Conservation (phyloP, 2,113 vertebrate genomes). For the Dipodomys ordii region DNA sequence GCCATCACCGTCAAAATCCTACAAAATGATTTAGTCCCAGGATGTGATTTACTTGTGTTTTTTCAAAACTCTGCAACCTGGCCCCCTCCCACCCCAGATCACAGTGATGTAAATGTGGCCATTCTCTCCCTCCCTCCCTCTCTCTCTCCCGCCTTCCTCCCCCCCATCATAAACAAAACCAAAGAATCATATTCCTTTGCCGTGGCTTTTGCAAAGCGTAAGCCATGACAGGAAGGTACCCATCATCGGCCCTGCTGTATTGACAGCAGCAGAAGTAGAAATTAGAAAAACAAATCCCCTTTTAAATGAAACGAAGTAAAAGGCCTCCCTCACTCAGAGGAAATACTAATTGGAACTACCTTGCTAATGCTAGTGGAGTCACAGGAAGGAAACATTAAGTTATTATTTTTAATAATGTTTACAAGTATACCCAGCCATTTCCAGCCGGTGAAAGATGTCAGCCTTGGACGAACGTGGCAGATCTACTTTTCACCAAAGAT, state of each 20-base stretch:
- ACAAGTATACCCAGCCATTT: slow-evolving; percentile 95
- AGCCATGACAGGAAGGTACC: slow-evolving; percentile 83
- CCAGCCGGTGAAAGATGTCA: slow-evolving; percentile 94
- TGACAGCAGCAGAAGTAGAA: slow-evolving; percentile 88
- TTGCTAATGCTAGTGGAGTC: slow-evolving; percentile 92
- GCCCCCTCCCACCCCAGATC: slow-evolving; percentile 20
- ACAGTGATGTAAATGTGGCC: slow-evolving; percentile 84
- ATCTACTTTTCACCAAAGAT: slow-evolving; percentile 93
- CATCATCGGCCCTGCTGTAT: slow-evolving; percentile 82
- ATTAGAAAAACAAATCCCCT: slow-evolving; percentile 90
- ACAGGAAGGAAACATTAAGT: slow-evolving; percentile 95
- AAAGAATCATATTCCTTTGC: slow-evolving; percentile 82
- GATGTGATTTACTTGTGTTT: slow-evolving; percentile 86
- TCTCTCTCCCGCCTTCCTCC: too few relatives aligned
- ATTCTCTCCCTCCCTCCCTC: too few relatives aligned
- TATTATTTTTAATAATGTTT: slow-evolving; percentile 99
- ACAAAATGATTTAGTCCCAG: slow-evolving; percentile 82
- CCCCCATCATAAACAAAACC: slow-evolving; percentile 84
- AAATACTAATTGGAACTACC: slow-evolving; percentile 94
- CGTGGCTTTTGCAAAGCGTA: slow-evolving; percentile 80
- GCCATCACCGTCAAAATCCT: slow-evolving; percentile 83
- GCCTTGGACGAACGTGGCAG: slow-evolving; percentile 93
- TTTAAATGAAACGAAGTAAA: slow-evolving; percentile 90
- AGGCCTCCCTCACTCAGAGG: slow-evolving; percentile 88
- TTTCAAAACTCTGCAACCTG: slow-evolving; percentile 70